Conservation (phyloP, 2,797 vertebrate genomes). For the Dromococcyx pavoninus region DNA sequence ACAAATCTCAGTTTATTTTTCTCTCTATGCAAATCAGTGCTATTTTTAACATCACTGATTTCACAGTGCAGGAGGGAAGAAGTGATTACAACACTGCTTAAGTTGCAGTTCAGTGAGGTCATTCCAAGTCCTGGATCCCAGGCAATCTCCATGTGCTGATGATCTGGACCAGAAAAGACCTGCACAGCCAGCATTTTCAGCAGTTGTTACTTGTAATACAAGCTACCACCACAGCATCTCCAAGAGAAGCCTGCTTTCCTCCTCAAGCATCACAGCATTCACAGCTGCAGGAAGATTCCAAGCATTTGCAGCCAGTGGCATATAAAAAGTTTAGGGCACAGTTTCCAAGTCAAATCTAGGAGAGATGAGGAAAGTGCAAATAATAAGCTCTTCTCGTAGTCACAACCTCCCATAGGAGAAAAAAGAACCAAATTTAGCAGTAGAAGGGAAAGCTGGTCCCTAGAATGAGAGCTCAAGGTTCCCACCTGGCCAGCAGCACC, state of each 20-base stretch:
- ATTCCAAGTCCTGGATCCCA: background rate
- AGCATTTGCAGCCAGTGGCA: background rate
- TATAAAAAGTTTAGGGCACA: background rate
- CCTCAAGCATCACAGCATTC: background rate
- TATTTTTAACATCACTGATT: constrained; percentile 24
- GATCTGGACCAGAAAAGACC: background rate
- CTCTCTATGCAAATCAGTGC: constrained; percentile 3
- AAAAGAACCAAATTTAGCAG: background rate
- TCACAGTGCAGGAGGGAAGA: constrained; percentile 19
- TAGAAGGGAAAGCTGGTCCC: background rate
- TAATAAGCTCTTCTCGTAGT: background rate
- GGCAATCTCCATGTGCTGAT: background rate
- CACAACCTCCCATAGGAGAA: background rate
- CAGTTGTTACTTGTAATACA: background rate
- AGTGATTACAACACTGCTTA: background rate
- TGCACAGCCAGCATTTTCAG: background rate
- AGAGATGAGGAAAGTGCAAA: background rate
- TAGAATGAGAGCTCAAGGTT: background rate
- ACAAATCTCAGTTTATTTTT: constrained; percentile 54
- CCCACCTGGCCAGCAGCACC: background rate
- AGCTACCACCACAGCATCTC: background rate
- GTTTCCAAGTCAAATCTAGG: background rate
- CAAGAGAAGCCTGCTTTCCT: background rate
- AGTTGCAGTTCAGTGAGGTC: background rate
- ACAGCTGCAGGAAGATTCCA: background rate